Conservation (phyloP, 2,113 vertebrate genomes). For the Hypocryptadius cinnamomeus region DNA sequence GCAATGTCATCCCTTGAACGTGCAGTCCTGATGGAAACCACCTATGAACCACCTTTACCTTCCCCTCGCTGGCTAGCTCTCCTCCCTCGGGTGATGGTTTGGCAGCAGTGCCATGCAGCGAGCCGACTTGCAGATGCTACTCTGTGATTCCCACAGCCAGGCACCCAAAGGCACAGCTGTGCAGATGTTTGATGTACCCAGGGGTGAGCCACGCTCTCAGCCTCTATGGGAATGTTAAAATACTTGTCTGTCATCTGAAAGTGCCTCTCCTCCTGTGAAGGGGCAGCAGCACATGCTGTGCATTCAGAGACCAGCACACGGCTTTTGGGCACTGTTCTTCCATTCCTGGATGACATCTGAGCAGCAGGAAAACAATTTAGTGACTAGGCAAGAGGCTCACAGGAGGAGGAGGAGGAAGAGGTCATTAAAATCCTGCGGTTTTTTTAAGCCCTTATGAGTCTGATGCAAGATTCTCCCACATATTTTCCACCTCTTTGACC, state of each 20-base stretch:
- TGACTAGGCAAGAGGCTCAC: neutral
- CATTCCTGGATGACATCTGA: accelerated
- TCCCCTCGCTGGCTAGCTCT: accelerated
- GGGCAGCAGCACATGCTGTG: neutral
- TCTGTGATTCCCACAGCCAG: accelerated
- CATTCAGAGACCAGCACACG: neutral
- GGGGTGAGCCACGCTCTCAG: accelerated
- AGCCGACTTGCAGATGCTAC: accelerated
- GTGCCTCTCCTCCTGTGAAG: neutral
- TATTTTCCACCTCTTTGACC: neutral
- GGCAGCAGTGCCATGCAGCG: neutral
- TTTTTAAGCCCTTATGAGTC: neutral
- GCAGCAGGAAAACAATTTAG: neutral
- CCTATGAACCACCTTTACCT: neutral
- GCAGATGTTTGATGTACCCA: neutral
- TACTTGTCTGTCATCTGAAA: neutral
- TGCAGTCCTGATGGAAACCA: neutral
- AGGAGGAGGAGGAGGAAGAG: neutral
- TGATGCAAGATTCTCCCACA: accelerated
- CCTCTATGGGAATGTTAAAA: neutral
- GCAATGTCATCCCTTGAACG: accelerated
- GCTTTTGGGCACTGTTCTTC: neutral
- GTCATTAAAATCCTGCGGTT: neutral
- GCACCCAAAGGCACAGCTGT: neutral
- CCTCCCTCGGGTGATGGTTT: accelerated